phyloP scores from a whole-genome alignment of 2,113 vertebrate genomes.

The Cariama cristata region DNA sequence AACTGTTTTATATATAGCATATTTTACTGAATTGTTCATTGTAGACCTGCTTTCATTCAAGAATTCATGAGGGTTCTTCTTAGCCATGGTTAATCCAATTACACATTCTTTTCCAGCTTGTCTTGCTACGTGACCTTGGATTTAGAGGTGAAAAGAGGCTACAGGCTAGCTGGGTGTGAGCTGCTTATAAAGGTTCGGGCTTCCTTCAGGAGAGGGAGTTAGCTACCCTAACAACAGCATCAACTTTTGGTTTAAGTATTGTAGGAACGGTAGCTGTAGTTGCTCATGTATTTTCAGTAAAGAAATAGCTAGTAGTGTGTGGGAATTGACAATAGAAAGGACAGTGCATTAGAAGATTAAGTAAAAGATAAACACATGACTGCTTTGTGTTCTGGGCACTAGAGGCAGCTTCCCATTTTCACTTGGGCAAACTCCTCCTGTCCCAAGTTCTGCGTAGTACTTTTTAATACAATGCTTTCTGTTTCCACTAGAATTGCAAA shows the following conservation, averaged over 20 bases:
- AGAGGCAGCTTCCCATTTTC: not conserved
- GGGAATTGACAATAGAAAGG: not conserved
- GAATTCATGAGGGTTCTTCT: slow-evolving; percentile 15
- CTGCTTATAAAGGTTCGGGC: not conserved
- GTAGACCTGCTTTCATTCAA: not conserved
- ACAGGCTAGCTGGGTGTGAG: not conserved
- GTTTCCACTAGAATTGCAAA: not conserved
- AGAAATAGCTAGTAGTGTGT: not conserved
- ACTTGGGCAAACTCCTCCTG: not conserved
- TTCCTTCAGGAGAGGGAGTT: not conserved
- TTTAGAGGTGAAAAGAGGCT: slow-evolving; percentile 38
- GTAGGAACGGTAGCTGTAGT: not conserved
- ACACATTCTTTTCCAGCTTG: slow-evolving; percentile 31
- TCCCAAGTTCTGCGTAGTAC: not conserved
- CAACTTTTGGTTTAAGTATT: not conserved
- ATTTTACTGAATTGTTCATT: not conserved
- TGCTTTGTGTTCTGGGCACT: not conserved
- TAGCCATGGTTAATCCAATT: slow-evolving; percentile 54
- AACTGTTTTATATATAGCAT: not conserved
- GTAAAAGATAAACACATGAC: not conserved
- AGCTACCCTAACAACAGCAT: not conserved
- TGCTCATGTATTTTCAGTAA: not conserved
- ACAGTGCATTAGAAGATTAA: not conserved
- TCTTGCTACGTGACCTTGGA: slow-evolving; percentile 38
- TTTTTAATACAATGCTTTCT: not conserved